Evolutionary conservation across 2,113 vertebrate genomes (phyloP), one percentile per base, ranked within the genome.

Genomic region (Pyrgilauda ruficollis): DNA sequence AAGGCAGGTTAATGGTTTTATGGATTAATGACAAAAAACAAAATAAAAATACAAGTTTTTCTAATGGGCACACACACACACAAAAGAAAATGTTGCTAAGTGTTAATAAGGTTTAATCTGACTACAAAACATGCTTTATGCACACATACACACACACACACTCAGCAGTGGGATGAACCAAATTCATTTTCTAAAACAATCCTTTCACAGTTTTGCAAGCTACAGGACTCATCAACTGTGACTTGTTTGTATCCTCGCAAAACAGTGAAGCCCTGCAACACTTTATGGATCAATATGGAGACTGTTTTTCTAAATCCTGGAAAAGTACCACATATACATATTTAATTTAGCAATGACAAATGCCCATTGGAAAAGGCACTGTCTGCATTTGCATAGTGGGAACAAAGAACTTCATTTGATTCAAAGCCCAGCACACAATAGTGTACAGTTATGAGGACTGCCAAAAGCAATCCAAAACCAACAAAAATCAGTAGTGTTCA

Each of bases 1-100:
- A 99, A 98, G 96, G 97, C 97, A 97, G 97, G 98, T 99, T 99
- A 99, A 98, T 98, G 97, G 97, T 97, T 97, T 97, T 98, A 98
- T 94, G 90, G 95, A 97, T 97, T 95, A 96, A 98, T 94, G 74
- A 81, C 80, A 94, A 74, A 87, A 37, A 49, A 5, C 55, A 90
- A 96, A 91, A 50, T 6, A 76, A 90, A 66, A 94, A 73, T n/a
- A 70, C 33, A 92, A 72, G 84, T 52, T 81, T 91, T 84, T 80
- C 93, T 95, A 87, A 83, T 68, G 89, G 14, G 67, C 59, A 41
- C 5, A 80, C 16, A 52, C 58, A 47, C 22, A 44, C 13, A 58
- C 19, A 15, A 85, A 79, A 76, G 4, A 62, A 86, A 96, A 87
- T 55, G 80, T 28, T 86, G 70, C 85, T 91, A 76, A n/a, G 68